These are phyloP conservation scores for Drosophila suzukii DNA, from an alignment of 1,140 invertebrate species.

Conservation along the genomic window DNA sequence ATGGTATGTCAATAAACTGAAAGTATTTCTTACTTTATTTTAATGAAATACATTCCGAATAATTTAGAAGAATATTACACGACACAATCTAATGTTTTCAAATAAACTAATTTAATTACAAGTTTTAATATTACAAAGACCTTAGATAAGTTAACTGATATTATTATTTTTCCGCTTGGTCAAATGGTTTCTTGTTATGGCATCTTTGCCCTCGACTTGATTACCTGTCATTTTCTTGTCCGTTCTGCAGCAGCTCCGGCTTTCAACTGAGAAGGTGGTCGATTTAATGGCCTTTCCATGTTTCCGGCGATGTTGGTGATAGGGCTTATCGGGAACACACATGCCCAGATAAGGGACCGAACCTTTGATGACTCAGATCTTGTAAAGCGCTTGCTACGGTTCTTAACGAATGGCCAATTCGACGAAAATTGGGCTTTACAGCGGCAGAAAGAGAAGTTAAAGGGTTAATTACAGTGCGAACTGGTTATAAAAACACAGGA, in stretches of 20 bases:
- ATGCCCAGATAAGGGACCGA: slow-evolving; percentile 86
- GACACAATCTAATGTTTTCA: too few relatives aligned
- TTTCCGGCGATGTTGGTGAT: slow-evolving; percentile 84
- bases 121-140: too few relatives aligned
- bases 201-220: not conserved
- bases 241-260: slow-evolving; percentile 15
- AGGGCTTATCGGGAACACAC: slow-evolving; percentile 86
- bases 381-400: not conserved
- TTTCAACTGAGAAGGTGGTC: slow-evolving; percentile 7
- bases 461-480: not conserved
- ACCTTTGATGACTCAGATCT: slow-evolving; percentile 18
- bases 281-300: slow-evolving; percentile 87
- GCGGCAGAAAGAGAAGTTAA: not conserved
- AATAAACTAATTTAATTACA: too few relatives aligned
- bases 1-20: too few relatives aligned
- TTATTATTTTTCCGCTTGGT: not conserved
- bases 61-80: too few relatives aligned
- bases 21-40: too few relatives aligned
- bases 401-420: not conserved
- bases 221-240: slow-evolving; percentile 84
- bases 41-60: too few relatives aligned
- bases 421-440: not conserved
- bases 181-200: not conserved
- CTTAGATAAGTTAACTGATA: too few relatives aligned
- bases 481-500: not conserved